phyloP scores from a whole-genome alignment of 2,888 invertebrate species.

The Rhyacophila evoluta region DNA sequence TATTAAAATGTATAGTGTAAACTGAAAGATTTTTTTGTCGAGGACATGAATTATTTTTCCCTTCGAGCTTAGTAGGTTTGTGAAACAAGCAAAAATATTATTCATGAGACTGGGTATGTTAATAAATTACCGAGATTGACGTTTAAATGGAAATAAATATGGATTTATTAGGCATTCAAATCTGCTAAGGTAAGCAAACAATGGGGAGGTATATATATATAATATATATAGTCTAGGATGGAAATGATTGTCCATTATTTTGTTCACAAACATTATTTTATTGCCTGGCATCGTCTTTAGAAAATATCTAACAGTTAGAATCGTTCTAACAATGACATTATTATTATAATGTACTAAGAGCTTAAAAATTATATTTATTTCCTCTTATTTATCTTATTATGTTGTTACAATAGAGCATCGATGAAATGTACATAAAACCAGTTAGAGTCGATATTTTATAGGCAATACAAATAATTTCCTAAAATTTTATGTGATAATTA shows the following conservation, averaged over 20 bases:
- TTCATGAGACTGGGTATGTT: slow-evolving; percentile 37
- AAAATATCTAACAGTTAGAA: not conserved
- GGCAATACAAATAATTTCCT: no score
- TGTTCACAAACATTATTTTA: not conserved
- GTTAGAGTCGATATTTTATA: no score
- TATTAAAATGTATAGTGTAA: no score
- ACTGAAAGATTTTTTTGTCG: no score
- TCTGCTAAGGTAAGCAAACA: slow-evolving; percentile 46
- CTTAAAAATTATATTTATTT: no score
- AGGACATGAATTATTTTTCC: no score
- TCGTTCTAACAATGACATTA: not conserved
- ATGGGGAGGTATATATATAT: slow-evolving; percentile 1
- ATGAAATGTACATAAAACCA: no score
- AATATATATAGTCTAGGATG: not conserved
- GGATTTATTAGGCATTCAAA: slow-evolving; percentile 51
- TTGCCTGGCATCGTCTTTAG: not conserved
- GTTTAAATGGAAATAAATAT: slow-evolving; percentile 52
- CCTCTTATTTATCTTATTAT: no score
- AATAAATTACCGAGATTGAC: slow-evolving; percentile 49
- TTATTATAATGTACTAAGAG: no score
- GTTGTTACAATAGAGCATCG: no score
- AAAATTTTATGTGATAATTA: no score
- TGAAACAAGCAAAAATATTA: slow-evolving; percentile 37
- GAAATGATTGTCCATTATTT: slow-evolving; percentile 1
- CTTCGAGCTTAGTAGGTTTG: not conserved